Base-by-base conservation (phyloP, 2,888 invertebrate species). In the Pemphredon lugubris region DNA sequence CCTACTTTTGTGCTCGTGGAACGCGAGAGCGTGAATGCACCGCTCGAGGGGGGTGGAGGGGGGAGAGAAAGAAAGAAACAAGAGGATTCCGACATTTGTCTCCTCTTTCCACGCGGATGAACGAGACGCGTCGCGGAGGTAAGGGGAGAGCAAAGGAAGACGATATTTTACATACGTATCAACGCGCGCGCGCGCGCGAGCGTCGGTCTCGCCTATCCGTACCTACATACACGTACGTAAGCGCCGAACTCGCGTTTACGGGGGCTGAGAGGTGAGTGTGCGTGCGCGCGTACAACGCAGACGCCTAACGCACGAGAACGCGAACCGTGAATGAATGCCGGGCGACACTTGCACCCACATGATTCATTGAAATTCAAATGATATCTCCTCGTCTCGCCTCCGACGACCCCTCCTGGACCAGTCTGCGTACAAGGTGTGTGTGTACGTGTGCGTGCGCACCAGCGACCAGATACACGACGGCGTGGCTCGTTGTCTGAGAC, bases 281-380 rank as follows among this genome's bases (percentile, higher is more conserved):
- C n/a, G n/a, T n/a, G n/a, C n/a, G n/a, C n/a, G n/a, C n/a, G n/a
- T n/a, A n/a, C n/a, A n/a, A n/a, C n/a, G n/a, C n/a, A n/a, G n/a
- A n/a, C n/a, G n/a, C n/a, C n/a, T n/a, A n/a, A n/a, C n/a, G n/a
- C n/a, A n/a, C n/a, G n/a, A n/a, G n/a, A n/a, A n/a, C n/a, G n/a
- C n/a, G 40, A 42, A 54, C 51, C 47, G 61, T 82, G 86, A 82
- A 85, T 81, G 82, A 84, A 83, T 75, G 78, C n/a, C 66, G 72
- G 82, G 73, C 84, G 83, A 86, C 86, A 86, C 83, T 84, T 84
- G 87, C 87, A 86, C 87, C 85, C 85, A 85, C 88, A 85, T 84
- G 82, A 82, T 84, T 87, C 87, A 87, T 88, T 88, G 85, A 87
- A 88, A 87, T 88, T 88, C 86, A 87, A 88, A 87, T 87, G 81